Evolutionary conservation across 1,140 invertebrate genomes (phyloP), one percentile per base, ranked within the genome.

Genomic region (Archivesica marissinica): DNA sequence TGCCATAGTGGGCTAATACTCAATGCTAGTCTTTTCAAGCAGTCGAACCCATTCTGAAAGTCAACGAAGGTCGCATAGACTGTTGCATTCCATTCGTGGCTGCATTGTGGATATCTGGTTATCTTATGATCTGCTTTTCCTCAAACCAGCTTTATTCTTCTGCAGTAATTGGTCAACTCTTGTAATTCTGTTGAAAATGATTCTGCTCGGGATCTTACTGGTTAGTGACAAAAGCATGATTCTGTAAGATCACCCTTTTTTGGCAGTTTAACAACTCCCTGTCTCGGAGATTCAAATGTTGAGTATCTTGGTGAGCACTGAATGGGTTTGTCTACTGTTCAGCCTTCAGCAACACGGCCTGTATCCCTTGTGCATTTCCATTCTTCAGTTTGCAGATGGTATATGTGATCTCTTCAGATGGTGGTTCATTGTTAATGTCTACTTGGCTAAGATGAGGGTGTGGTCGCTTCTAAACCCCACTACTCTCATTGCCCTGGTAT

Each of bases 381-480:
- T 7, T 44, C 17, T 44, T 50, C 78, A 28, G 35, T 81, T 81
- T 41, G 38, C 72, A 13, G 39, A 75, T 61, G 20, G 80, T 50
- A 15, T 15, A 7, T 44, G 9, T 75, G 17, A 75, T 59, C 39
- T 83, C 80, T 39, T 33, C 44, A 20, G 54, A 54, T 39, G 25
- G 38, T 61, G 25, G 4, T 2, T 30, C 30, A 23, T 2, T 61
- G 54, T 64, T 64, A 11, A 61, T 64, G 25, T 38, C 0, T 20
- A 39, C 33, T 78, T 87, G 25, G 77, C 68, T 15, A 72, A 20
- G 41, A 85, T 20, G 15, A 88, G 33, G 20, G 61, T 35, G 41
- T 90, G 89, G 68, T 91, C 87, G 35, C 77, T 88, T 28, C 23
- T 66, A 17, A 85, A 79, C 70, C 90, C 87, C 30, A 87, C 90